phyloP scores from a whole-genome alignment of 2,888 invertebrate species.

The Seladonia tumulorum region DNA sequence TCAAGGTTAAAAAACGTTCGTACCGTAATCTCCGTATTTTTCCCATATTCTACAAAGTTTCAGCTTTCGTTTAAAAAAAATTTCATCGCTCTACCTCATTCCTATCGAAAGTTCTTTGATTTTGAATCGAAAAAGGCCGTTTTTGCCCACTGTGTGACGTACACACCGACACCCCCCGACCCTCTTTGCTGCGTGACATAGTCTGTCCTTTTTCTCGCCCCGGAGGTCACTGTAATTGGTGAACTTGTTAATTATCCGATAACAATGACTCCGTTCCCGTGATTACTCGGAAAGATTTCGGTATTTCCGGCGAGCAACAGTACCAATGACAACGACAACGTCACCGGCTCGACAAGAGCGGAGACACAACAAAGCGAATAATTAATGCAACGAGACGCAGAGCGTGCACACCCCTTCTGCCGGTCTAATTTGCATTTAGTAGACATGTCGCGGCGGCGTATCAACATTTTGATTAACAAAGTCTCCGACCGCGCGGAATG shows the following conservation, averaged over 20 bases:
- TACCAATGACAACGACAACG: neutral
- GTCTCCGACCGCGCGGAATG: conserved; percentile 19
- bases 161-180: neutral
- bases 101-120: too few relatives aligned
- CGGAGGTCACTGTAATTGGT: conserved; percentile 54
- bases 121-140: too few relatives aligned
- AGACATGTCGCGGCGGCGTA: conserved; percentile 40
- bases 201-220: neutral
- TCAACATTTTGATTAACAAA: conserved; percentile 55
- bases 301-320: conserved; percentile 21
- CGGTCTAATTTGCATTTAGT: conserved; percentile 56
- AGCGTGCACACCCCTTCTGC: conserved; percentile 27
- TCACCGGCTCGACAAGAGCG: neutral
- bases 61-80: too few relatives aligned
- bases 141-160: too few relatives aligned
- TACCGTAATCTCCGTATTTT: too few relatives aligned
- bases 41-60: too few relatives aligned
- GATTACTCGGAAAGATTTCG: conserved; percentile 53
- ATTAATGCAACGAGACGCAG: conserved; percentile 49
- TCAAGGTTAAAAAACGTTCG: too few relatives aligned
- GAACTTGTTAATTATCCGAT: conserved; percentile 70
- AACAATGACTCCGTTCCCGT: conserved; percentile 57
- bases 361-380: conserved; percentile 57
- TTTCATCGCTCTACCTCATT: too few relatives aligned
- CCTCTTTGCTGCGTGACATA: too few relatives aligned